phyloP scores from a whole-genome alignment of 2,888 invertebrate genomes.

The Sepioteuthis lessoniana region DNA sequence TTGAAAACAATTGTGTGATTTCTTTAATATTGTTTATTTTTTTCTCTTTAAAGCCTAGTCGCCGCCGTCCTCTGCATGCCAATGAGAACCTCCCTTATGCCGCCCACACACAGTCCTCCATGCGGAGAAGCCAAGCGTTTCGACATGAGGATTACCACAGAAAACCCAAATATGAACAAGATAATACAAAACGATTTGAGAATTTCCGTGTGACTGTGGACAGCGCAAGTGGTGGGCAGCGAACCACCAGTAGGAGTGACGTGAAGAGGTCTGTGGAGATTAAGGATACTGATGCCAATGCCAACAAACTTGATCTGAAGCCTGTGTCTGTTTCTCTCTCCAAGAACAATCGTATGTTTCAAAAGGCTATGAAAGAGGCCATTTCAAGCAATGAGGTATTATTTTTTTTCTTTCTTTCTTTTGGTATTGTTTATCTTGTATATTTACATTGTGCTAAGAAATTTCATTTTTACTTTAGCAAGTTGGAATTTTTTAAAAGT shows the following conservation, averaged over 20 bases:
- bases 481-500: too few species aligned
- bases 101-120: constrained; percentile 10
- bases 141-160: constrained; percentile 14
- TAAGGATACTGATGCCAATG: neutral
- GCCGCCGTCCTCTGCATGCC: constrained; percentile 45
- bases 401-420: neutral
- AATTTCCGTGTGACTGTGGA: constrained; percentile 41
- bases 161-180: neutral
- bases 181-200: constrained; percentile 23
- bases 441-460: too few species aligned
- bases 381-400: constrained; percentile 44
- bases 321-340: neutral
- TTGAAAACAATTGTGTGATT: neutral
- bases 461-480: too few species aligned
- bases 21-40: neutral
- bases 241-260: neutral
- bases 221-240: neutral
- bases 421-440: neutral
- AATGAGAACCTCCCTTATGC: constrained; percentile 42
- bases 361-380: constrained; percentile 39
- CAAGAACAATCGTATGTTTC: constrained; percentile 24
- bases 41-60: constrained; percentile 13
- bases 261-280: constrained; percentile 43
- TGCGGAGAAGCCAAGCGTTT: neutral
- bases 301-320: constrained; percentile 21